These are phyloP conservation scores for Koerneria pararmatus DNA, from an alignment of 2,888 invertebrate species.

Conservation along the genomic window DNA sequence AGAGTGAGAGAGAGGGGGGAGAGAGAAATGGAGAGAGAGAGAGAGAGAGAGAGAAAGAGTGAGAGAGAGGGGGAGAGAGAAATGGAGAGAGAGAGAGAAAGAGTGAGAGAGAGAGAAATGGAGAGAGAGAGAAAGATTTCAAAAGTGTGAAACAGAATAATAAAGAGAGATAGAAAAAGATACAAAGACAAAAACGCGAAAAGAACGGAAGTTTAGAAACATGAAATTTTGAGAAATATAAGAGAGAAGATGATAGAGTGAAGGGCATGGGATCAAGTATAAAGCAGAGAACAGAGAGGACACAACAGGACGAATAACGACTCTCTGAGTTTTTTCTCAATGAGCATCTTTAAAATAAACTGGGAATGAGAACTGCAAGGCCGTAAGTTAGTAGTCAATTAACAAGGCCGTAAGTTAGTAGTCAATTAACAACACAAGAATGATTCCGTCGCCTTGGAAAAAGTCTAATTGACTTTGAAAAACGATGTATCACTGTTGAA, in stretches of 20 bases:
- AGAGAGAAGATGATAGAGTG: conserved; percentile 4
- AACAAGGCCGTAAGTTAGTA: no score
- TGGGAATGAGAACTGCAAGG: no score
- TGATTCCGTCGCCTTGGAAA: no score
- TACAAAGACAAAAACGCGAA: conserved; percentile 6
- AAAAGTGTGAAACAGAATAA: background rate
- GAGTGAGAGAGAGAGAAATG: conserved; percentile 1
- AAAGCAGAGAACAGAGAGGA: background rate
- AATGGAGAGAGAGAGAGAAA: background rate
- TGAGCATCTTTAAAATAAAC: no score
- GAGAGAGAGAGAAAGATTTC: conserved; percentile 10
- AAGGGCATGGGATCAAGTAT: conserved; percentile 18
- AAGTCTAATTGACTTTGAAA: no score
- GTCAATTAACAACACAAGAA: no score
- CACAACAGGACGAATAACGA: no score
- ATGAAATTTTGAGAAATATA: background rate
- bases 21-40: conserved; percentile 1
- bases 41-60: conserved; percentile 13
- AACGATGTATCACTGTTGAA: no score
- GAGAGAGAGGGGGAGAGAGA: conserved; percentile 2
- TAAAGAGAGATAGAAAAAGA: background rate
- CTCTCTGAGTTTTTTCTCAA: no score
- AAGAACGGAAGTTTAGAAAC: conserved; percentile 4
- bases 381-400: no score
- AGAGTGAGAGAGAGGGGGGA: background rate